Evolutionary conservation across 1,140 invertebrate species (phyloP), one percentile per base, ranked within the genome.

Genomic region (Heliconius himera): DNA sequence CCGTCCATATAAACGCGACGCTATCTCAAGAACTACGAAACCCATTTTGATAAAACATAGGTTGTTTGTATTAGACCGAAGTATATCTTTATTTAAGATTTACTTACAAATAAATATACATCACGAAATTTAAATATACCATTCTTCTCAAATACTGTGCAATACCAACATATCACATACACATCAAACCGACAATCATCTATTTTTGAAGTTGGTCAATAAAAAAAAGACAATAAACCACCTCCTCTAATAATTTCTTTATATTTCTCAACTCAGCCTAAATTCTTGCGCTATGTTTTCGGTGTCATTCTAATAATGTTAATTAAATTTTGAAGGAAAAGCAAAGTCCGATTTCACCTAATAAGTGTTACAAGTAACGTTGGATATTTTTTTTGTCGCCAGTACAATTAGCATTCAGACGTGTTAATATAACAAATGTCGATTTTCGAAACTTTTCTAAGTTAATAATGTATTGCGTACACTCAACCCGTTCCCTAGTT

Each of bases 321-420:
- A 94, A 94, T 94, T 92, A 93, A 92, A 93, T 93, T 92, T 92
- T 88, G 88, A 88, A 85, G 89, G 92, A 89, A 90, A 91, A 87
- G 83, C 83, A 86, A 46, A 46, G 41, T 16, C 13, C 86, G 84
- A 85, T 85, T 86, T 82, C 81, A 84, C 87, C 85, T 92, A 91
- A 93, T 93, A 94, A 89, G 89, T 90, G 88, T 88, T 86, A 93
- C 92, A 93, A 91, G 93, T 90, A 86, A 81, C 83, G 81, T 80
- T 80, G 80, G 33, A 36, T 6, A 36, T 83, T 80, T 88, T 85
- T 85, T 91, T 89, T 88, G 88, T 87, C 84, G 84, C 83, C 87
- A 85, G 70, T 36, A 88, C 88, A 94, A 93, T 94, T 94, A 94
- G 91, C 91, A 82, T 88, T 85, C 82, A 74, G 78, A 91, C 74